phyloP scores from a whole-genome alignment of 2,797 vertebrate species.

The Cossypha dichroa region DNA sequence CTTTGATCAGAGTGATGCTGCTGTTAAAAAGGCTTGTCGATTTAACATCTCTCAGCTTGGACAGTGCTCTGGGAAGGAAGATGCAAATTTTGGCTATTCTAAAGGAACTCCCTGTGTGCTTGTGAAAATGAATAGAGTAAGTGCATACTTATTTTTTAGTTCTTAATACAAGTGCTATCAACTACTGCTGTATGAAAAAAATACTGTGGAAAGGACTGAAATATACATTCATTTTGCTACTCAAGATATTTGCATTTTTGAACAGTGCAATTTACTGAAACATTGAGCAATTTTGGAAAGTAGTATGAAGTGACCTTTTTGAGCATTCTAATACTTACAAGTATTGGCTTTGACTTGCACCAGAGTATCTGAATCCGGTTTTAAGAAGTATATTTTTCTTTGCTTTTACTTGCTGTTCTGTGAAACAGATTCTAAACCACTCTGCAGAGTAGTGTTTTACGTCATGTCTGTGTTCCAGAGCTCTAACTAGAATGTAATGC shows the following conservation, averaged over 20 bases:
- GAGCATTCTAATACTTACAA: neutral
- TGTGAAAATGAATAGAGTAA: constrained; percentile 94
- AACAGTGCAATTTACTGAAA: neutral
- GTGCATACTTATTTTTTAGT: constrained; percentile 39
- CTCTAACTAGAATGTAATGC: neutral
- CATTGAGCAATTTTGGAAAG: neutral
- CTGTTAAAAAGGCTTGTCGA: constrained; percentile 81
- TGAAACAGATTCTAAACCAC: neutral
- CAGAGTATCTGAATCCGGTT: neutral
- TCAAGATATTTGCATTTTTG: neutral
- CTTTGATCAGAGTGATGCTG: constrained; percentile 75
- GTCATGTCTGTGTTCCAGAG: neutral
- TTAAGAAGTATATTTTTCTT: neutral
- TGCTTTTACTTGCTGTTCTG: neutral
- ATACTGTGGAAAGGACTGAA: neutral
- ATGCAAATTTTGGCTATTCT: constrained; percentile 84
- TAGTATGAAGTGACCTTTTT: neutral
- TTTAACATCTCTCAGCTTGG: constrained; percentile 82
- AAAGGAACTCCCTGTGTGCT: constrained; percentile 88
- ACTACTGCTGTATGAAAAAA: neutral
- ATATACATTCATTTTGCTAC: accelerated
- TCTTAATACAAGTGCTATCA: neutral
- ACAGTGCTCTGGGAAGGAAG: constrained; percentile 84
- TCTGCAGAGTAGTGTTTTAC: neutral
- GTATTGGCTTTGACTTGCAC: neutral